A percentile compares a stretch with the other conserved stretches of the same genome.
These are phyloP conservation scores for Pseudoatta argentina DNA, from an alignment of 1,140 invertebrate genomes.

Conservation along the genomic window DNA sequence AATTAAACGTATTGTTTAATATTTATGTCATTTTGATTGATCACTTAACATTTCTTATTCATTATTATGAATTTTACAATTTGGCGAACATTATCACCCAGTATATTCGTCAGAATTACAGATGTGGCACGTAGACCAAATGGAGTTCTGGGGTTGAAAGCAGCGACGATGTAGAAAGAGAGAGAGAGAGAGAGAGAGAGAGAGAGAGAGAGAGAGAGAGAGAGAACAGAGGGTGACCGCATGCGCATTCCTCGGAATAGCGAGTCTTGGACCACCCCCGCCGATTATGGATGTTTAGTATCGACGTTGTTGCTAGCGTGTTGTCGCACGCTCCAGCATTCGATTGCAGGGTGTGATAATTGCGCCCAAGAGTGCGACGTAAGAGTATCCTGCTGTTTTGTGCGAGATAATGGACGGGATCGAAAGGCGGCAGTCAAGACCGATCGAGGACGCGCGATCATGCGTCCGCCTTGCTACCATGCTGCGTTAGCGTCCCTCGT, in stretches of 20 bases:
- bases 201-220: neutral
- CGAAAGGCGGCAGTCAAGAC: neutral
- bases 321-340: constrained; percentile 7
- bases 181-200: neutral
- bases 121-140: constrained; percentile 24
- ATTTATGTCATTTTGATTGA: neutral
- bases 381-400: neutral
- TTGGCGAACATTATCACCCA: constrained; percentile 10
- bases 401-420: constrained; percentile 34
- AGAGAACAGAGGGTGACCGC: constrained; percentile 7
- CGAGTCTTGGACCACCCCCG: constrained; percentile 32
- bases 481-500: constrained; percentile 35
- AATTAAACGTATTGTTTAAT: neutral
- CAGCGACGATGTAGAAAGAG: neutral
- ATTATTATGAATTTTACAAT: neutral
- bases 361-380: neutral
- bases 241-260: constrained; percentile 57
- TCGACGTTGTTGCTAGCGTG: constrained; percentile 54
- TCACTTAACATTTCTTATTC: neutral
- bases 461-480: constrained; percentile 21
- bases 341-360: constrained; percentile 23
- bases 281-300: constrained; percentile 64
- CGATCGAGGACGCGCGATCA: constrained; percentile 28
- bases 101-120: constrained; percentile 25
- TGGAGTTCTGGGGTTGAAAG: constrained; percentile 32